phyloP scores from a whole-genome alignment of 1,140 invertebrate genomes.

The Nebria ingens region DNA sequence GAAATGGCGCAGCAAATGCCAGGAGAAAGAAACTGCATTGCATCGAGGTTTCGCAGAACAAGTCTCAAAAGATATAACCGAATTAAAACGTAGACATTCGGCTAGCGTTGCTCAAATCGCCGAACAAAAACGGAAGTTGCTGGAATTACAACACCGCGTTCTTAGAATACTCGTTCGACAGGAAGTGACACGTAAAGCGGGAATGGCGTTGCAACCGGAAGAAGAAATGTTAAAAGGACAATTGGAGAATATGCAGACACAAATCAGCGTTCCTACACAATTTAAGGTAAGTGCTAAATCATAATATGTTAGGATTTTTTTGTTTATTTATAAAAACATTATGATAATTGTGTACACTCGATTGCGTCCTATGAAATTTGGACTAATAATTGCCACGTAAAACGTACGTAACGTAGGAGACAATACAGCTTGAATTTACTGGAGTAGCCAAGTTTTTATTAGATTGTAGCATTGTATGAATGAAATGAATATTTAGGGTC shows the following conservation, averaged over 20 bases:
- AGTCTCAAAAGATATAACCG: conserved; percentile 64
- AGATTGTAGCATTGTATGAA: conserved; percentile 10
- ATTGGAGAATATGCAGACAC: conserved; percentile 73
- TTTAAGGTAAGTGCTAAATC: conserved; percentile 86
- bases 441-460: no score
- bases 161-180: conserved; percentile 75
- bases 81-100: conserved; percentile 60
- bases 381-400: neutral
- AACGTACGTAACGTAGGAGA: no score
- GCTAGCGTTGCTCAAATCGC: conserved; percentile 58
- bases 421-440: conserved; percentile 4
- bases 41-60: conserved; percentile 64
- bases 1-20: conserved; percentile 71
- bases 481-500: conserved; percentile 43
- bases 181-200: conserved; percentile 76
- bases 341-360: neutral
- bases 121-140: conserved; percentile 62
- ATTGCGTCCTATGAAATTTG: neutral
- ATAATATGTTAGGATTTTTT: conserved; percentile 16
- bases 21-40: conserved; percentile 68
- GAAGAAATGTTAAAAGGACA: conserved; percentile 78
- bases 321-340: conserved; percentile 16
- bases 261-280: conserved; percentile 82
- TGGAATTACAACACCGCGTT: conserved; percentile 66
- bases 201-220: conserved; percentile 73